Evolutionary conservation across 1,140 invertebrate species (phyloP).

Genomic region (Platyscapa corneri): DNA sequence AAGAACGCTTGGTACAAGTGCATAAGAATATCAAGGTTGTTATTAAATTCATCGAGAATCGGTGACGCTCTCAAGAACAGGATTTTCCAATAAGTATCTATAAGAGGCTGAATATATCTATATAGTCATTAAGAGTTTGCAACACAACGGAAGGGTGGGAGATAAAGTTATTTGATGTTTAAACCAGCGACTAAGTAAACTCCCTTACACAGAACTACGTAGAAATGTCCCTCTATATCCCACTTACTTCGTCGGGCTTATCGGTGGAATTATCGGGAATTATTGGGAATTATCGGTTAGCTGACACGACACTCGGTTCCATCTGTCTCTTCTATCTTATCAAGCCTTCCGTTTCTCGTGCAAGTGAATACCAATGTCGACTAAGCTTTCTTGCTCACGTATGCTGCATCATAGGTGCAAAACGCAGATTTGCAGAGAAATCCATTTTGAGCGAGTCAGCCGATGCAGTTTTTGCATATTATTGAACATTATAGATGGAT

Average conservation of each 20-base stretch:
- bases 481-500: too few relatives aligned
- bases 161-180: background rate
- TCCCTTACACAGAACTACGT: background rate
- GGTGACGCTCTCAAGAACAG: too few relatives aligned
- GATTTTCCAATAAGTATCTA: background rate
- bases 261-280: slow-evolving; percentile 32
- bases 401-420: background rate
- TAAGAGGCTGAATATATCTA: background rate
- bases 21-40: background rate
- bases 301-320: slow-evolving; percentile 13
- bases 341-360: background rate
- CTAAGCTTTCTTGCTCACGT: background rate
- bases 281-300: slow-evolving; percentile 43
- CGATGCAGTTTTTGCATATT: background rate
- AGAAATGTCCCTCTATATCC: background rate
- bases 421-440: background rate
- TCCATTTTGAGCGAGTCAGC: background rate
- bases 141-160: background rate
- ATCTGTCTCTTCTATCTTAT: background rate
- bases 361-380: background rate
- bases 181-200: slow-evolving; percentile 29
- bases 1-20: background rate
- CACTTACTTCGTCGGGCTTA: slow-evolving; percentile 7
- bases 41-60: background rate
- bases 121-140: background rate